Base-by-base conservation (phyloP, 2,797 vertebrate genomes). In the Coregonus ussuriensis region DNA sequence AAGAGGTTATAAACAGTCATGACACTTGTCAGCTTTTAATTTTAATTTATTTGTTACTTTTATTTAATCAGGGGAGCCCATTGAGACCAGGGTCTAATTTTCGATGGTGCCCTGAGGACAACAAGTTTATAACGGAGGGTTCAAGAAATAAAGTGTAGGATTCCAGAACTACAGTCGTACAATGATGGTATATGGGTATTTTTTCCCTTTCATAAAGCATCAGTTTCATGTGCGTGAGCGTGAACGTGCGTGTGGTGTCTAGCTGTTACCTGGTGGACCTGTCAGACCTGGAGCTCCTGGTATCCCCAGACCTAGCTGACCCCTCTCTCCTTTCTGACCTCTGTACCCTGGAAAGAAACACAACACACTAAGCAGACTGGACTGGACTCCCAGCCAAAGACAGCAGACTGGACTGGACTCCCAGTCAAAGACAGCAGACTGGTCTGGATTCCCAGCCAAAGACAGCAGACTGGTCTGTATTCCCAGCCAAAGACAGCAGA, bases 251-350 rank as follows among this genome's bases (percentile, higher is more conserved):
- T 67, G 33, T 33, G 15, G 29, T 54, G 15, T 56, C 29, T 16
- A 35, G 37, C 3, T 72, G 29, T 74, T 47, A 54, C 98, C 98
- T 95, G 95, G 92, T 85, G 94, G 90, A 41, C 97, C 97, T 9
- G 92, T 90, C 37, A 94, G 90, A 81, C 98, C 98, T 18, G 95
- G 93, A 82, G 94, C 93, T 88, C 98, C 98, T 54, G 95, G 94
- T 74, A 98, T 91, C 80, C 96, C 97, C 84, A 98, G 93, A 79
- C 98, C 98, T 79, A 98, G 92, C 89, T 99, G 97, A 5, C 98
- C 98, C 90, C 98, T 93, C 89, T 99, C 98, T 85, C 98, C 98
- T 91, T 99, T 99, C 93, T 98, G 97, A 89, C 98, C 98, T 88
- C 98, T 94, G 93, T 97, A 96, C 84, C 98, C 98, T 99, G 91